phyloP scores from a whole-genome alignment of 2,797 vertebrate genomes.

The Cheracebus regulus region DNA sequence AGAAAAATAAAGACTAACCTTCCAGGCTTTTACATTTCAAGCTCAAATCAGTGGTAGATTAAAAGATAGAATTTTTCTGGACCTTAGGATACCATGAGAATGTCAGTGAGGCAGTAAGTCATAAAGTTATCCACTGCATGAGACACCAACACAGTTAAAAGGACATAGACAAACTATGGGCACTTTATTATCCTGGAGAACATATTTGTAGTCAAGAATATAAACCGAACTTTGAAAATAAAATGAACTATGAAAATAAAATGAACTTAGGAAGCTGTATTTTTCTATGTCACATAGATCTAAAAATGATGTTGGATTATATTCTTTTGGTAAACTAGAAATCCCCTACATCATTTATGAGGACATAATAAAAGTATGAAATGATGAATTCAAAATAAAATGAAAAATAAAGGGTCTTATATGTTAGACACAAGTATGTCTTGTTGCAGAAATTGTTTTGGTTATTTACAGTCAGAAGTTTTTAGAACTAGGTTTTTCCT shows the following conservation, averaged over 20 bases:
- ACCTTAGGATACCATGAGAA: background rate
- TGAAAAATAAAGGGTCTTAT: background rate
- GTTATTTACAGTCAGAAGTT: background rate
- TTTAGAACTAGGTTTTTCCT: background rate
- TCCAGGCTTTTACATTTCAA: background rate
- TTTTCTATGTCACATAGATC: background rate
- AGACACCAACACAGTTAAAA: background rate
- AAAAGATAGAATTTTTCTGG: background rate
- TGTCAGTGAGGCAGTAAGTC: background rate
- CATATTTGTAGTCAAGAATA: background rate
- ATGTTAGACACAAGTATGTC: background rate
- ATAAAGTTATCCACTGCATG: background rate
- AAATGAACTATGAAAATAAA: background rate
- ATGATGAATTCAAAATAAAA: background rate
- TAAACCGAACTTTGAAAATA: background rate
- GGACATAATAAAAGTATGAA: background rate
- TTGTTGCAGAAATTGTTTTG: background rate
- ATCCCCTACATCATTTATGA: background rate
- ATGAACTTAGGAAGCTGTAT: background rate
- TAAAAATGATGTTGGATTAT: background rate
- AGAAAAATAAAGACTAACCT: conserved; percentile 18
- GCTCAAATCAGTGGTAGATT: background rate
- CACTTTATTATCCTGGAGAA: background rate
- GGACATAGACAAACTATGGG: background rate
- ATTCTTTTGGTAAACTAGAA: background rate